Evolutionary conservation across 2,113 vertebrate genomes (phyloP).

Genomic region (Pygathrix nemaeus): DNA sequence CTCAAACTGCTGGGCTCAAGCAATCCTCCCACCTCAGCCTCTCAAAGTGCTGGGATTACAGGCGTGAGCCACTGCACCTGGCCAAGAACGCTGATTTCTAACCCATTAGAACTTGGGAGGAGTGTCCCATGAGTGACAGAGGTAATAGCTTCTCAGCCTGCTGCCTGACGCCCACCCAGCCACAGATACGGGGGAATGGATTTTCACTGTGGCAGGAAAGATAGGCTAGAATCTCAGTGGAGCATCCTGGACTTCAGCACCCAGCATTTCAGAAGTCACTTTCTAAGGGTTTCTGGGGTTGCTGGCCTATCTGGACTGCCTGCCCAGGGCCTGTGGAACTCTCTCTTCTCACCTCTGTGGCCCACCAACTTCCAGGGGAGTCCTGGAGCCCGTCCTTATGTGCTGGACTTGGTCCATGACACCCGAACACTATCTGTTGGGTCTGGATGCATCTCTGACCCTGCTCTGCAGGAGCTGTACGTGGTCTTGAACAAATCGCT

Average conservation of each 20-base stretch:
- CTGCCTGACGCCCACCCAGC: background rate
- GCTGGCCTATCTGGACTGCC: background rate
- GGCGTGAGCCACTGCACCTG: no score
- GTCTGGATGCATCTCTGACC: background rate
- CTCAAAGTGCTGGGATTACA: no score
- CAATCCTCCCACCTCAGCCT: no score
- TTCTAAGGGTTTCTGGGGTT: background rate
- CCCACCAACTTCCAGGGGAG: background rate
- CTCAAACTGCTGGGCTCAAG: no score
- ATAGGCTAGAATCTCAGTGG: background rate
- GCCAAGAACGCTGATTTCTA: background rate
- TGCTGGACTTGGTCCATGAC: background rate
- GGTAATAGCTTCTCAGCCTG: background rate
- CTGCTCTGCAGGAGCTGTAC: background rate
- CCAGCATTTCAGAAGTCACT: background rate
- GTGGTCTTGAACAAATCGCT: background rate
- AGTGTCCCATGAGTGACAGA: background rate
- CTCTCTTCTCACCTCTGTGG: background rate
- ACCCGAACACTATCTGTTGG: no score
- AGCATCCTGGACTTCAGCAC: background rate
- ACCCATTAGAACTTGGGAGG: background rate
- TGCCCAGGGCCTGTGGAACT: background rate
- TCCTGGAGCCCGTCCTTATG: background rate
- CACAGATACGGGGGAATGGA: background rate
- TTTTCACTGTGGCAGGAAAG: background rate